Percentiles rank a stretch among this genome's conserved stretches.
Conservation (phyloP, 2,888 invertebrate species). For the Spialia ferax region DNA sequence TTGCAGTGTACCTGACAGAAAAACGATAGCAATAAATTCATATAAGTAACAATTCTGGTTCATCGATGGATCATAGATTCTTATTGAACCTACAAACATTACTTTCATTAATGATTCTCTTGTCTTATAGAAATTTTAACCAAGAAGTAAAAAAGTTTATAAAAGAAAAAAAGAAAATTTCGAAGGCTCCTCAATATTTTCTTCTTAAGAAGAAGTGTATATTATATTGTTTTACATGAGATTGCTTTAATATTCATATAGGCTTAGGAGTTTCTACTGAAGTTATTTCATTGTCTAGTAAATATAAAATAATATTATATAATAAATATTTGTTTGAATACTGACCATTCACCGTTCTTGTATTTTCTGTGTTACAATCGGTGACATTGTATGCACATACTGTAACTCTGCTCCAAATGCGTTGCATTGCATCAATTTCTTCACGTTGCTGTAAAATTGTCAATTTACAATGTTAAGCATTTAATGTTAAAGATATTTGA, state of each 20-base stretch:
- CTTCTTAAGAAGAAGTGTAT: too few relatives aligned
- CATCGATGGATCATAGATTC: too few relatives aligned
- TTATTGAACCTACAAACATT: too few relatives aligned
- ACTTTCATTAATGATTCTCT: too few relatives aligned
- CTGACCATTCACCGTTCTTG: conserved; percentile 78
- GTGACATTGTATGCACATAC: conserved; percentile 71
- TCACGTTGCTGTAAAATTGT: conserved; percentile 71
- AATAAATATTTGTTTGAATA: conserved; percentile 41
- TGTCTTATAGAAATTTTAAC: too few relatives aligned
- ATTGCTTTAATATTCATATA: too few relatives aligned
- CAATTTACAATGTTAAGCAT: background rate
- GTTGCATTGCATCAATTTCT: conserved; percentile 81
- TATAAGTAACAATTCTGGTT: too few relatives aligned
- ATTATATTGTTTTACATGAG: too few relatives aligned
- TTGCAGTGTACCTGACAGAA: background rate
- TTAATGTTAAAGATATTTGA: background rate
- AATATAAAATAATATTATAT: too few relatives aligned
- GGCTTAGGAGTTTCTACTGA: background rate
- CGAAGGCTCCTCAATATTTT: too few relatives aligned
- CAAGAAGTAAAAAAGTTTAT: too few relatives aligned
- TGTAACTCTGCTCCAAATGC: conserved; percentile 78
- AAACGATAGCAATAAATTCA: background rate
- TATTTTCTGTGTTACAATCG: conserved; percentile 66
- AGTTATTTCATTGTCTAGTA: background rate
- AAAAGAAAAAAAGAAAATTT: too few relatives aligned